phyloP scores from a whole-genome alignment of 2,797 vertebrate genomes.

The Sebastes variabilis region DNA sequence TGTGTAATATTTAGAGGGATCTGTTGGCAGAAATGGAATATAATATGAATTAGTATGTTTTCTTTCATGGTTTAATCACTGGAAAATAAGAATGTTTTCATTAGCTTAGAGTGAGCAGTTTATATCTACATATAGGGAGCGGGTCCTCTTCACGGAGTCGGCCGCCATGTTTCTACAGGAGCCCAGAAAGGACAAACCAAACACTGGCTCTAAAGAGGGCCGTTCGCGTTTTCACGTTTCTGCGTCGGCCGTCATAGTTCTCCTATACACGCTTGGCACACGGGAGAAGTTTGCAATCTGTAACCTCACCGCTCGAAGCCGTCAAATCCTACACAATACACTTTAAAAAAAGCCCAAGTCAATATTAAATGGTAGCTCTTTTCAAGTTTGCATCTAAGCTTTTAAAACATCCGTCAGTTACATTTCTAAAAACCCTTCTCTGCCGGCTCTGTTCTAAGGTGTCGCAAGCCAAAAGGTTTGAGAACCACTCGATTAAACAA shows the following conservation, averaged over 20 bases:
- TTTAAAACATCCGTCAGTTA: not conserved
- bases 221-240: too few relatives aligned
- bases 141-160: too few relatives aligned
- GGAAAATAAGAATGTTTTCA: not conserved
- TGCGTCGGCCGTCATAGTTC: too few relatives aligned
- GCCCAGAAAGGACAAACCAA: not conserved
- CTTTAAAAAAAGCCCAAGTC: not conserved
- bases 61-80: not conserved
- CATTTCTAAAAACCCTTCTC: not conserved
- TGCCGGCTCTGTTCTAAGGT: not conserved
- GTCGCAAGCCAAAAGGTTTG: not conserved
- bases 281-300: too few relatives aligned
- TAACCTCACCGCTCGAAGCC: too few relatives aligned
- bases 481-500: constrained; percentile 1
- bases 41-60: not conserved
- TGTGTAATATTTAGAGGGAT: not conserved
- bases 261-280: too few relatives aligned
- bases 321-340: too few relatives aligned
- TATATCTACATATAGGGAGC: too few relatives aligned
- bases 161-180: not conserved
- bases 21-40: not conserved
- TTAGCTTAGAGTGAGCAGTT: too few relatives aligned
- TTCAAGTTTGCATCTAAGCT: not conserved
- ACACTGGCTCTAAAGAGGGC: not conserved
- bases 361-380: not conserved